Evolutionary conservation across 1,140 invertebrate species (phyloP).

Genomic region (Ceratina australensis): DNA sequence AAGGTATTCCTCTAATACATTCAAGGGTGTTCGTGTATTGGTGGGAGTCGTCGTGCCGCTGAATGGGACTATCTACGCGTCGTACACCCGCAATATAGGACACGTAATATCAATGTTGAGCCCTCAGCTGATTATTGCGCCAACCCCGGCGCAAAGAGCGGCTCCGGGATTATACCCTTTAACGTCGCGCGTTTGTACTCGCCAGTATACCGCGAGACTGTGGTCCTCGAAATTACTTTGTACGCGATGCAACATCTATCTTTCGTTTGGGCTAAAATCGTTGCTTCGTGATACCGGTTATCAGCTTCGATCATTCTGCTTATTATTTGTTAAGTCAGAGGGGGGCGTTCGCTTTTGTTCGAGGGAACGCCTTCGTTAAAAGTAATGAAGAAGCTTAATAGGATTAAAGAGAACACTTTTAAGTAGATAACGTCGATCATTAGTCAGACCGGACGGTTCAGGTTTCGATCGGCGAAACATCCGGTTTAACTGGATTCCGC

Average conservation of each 20-base stretch:
- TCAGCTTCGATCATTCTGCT: too few relatives aligned
- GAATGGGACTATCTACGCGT: constrained; percentile 51
- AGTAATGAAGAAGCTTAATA: too few relatives aligned
- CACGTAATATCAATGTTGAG: constrained; percentile 44
- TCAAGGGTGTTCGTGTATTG: constrained; percentile 41
- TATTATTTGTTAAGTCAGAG: too few relatives aligned
- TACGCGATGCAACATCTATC: too few relatives aligned
- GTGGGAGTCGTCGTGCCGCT: constrained; percentile 24
- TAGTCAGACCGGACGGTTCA: background rate
- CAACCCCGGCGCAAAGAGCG: constrained; percentile 39
- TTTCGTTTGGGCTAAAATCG: too few relatives aligned
- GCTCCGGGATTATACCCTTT: constrained; percentile 14
- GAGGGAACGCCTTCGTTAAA: background rate
- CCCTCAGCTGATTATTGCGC: constrained; percentile 55
- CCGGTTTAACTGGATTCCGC: too few relatives aligned
- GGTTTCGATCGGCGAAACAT: background rate
- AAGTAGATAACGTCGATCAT: background rate
- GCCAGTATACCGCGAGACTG: background rate
- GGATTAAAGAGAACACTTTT: background rate
- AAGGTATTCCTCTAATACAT: constrained; percentile 56
- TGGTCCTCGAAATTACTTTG: constrained; percentile 3
- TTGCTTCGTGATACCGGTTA: too few relatives aligned
- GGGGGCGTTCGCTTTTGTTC: too few relatives aligned
- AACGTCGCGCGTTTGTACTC: constrained; percentile 17
- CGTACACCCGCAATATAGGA: constrained; percentile 41